phyloP scores from a whole-genome alignment of 2,888 invertebrate genomes.

The Arge pagana region DNA sequence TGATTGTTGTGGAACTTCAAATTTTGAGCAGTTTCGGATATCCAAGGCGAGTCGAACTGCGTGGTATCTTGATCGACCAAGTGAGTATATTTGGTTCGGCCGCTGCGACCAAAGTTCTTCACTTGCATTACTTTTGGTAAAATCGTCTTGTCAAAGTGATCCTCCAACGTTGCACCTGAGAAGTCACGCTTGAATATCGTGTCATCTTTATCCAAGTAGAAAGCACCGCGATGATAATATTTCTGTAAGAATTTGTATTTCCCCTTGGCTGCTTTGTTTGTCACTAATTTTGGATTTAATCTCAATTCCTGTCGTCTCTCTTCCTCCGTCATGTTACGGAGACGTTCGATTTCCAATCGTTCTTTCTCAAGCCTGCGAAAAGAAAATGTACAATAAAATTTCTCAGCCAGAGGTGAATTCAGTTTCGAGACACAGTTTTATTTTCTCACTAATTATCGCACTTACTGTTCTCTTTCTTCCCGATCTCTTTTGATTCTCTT shows the following conservation, averaged over 20 bases:
- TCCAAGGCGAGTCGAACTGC: conserved; percentile 97
- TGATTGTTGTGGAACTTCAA: conserved; percentile 84
- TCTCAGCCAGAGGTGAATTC: conserved; percentile 13
- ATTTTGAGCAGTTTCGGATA: conserved; percentile 86
- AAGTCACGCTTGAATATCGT: conserved; percentile 91
- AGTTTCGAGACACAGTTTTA: background rate
- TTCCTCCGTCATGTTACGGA: conserved; percentile 95
- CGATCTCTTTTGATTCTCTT: conserved; percentile 95
- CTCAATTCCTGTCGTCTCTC: conserved; percentile 88
- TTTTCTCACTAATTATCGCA: conserved; percentile 36
- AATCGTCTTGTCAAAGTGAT: conserved; percentile 99
- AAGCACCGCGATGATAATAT: conserved; percentile 99
- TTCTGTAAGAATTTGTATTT: conserved; percentile 99
- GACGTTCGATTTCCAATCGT: conserved; percentile 82
- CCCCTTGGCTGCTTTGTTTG: conserved; percentile 94
- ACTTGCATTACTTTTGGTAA: conserved; percentile 99
- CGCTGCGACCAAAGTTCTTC: conserved; percentile 98
- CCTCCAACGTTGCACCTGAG: conserved; percentile 94
- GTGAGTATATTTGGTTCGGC: conserved; percentile 98
- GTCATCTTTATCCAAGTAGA: conserved; percentile 94
- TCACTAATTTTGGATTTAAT: conserved; percentile 88
- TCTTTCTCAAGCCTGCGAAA: conserved; percentile 86
- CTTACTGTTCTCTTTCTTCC: conserved; percentile 91
- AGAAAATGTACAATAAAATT: too few species aligned
- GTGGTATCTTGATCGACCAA: conserved; percentile 99